Percentiles rank a stretch among this genome's conserved stretches.
phyloP scores from a whole-genome alignment of 1,140 invertebrate species.

The Apis dorsata region DNA sequence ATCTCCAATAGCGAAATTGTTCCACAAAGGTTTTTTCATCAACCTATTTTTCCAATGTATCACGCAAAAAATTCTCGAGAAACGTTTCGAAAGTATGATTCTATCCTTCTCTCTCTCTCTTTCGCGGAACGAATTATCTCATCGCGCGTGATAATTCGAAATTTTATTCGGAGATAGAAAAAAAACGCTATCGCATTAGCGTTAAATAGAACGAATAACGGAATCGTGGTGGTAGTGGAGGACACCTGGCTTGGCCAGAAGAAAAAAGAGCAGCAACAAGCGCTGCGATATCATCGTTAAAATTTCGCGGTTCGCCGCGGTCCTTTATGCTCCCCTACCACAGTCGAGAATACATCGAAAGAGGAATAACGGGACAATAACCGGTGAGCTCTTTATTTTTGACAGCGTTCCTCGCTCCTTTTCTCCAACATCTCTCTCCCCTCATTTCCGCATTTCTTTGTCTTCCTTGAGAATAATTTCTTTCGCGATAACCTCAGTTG shows the following conservation, averaged over 20 bases:
- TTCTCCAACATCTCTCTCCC: not conserved
- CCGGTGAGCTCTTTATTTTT: not conserved
- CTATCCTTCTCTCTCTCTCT: no score
- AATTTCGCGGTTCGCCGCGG: conserved; percentile 25
- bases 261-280: not conserved
- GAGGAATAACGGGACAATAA: conserved; percentile 16
- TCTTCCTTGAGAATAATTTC: conserved; percentile 12
- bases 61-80: no score
- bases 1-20: not conserved
- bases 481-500: not conserved
- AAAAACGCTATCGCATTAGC: no score
- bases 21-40: not conserved
- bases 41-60: no score
- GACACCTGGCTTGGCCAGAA: no score
- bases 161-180: no score
- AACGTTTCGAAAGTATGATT: no score
- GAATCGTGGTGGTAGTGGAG: no score
- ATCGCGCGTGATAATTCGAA: no score
- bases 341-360: not conserved
- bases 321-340: not conserved
- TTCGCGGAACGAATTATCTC: no score
- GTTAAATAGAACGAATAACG: no score
- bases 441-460: not conserved
- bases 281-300: conserved; percentile 33
- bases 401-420: not conserved